Percentiles rank a stretch among this genome's conserved stretches.
phyloP scores from a whole-genome alignment of 92 coral and sea anemone genomes.

The Umimayanthus kanabou region DNA sequence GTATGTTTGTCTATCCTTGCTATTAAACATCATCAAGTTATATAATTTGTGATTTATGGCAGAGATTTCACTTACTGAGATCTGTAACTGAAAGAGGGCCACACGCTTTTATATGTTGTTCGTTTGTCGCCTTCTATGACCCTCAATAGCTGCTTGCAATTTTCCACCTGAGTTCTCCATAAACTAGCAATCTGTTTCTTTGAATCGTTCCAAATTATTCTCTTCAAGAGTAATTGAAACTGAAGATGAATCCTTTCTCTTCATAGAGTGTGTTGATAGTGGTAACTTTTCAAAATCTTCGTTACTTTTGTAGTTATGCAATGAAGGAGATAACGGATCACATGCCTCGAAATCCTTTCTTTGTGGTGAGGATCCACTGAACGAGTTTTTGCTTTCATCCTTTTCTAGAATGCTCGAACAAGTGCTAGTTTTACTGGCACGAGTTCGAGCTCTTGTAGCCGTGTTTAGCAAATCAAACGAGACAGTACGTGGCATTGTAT shows the following conservation, averaged over 20 bases:
- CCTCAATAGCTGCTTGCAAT: not conserved
- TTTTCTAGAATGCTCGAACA: not conserved
- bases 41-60: not conserved
- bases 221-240: not conserved
- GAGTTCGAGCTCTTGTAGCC: not conserved
- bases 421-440: not conserved
- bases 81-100: not conserved
- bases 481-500: not conserved
- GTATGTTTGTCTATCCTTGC: too few relatives aligned
- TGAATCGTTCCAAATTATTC: not conserved
- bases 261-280: not conserved
- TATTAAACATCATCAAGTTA: too few relatives aligned
- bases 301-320: not conserved
- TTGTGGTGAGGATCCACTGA: not conserved
- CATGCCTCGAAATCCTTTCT: not conserved
- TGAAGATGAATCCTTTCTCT: too few relatives aligned
- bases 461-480: constrained; percentile 13
- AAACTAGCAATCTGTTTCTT: constrained; percentile 15
- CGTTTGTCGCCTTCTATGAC: not conserved
- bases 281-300: not conserved
- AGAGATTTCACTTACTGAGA: not conserved
- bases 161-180: not conserved
- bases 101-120: not conserved
- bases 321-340: not conserved
- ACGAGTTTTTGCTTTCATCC: not conserved